Evolutionary conservation across 2,113 vertebrate genomes (phyloP).

Genomic region (cat (Felis catus)): DNA sequence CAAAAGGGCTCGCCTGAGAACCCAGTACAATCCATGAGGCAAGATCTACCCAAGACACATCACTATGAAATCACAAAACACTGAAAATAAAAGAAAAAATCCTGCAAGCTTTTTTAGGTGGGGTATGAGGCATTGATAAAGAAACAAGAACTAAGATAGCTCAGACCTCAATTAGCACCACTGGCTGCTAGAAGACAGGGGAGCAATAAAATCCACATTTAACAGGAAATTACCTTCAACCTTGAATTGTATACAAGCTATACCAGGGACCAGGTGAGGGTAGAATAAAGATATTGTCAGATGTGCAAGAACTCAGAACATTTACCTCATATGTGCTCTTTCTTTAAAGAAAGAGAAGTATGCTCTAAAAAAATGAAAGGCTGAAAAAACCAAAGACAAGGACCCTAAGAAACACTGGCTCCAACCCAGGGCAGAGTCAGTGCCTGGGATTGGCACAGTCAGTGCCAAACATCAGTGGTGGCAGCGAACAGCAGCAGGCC

Average conservation of each 20-base stretch:
- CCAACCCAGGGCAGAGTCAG: background rate
- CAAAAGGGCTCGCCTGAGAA: background rate
- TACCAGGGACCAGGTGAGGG: background rate
- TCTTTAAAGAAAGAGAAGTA: background rate
- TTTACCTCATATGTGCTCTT: background rate
- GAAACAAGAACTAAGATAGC: background rate
- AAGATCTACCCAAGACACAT: background rate
- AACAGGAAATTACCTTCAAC: background rate
- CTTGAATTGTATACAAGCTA: background rate
- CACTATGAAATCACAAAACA: background rate
- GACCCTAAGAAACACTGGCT: background rate
- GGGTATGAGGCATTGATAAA: background rate
- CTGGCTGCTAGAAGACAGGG: background rate
- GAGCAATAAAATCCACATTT: background rate
- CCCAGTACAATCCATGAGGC: background rate
- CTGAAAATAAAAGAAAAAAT: background rate
- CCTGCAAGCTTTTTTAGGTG: background rate
- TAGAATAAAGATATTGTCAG: background rate
- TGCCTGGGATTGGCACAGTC: no score
- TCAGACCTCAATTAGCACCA: background rate
- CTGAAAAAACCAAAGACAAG: background rate
- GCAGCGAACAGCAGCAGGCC: background rate
- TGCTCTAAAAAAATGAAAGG: background rate
- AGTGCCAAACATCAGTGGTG: background rate
- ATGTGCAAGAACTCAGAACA: background rate